A percentile compares a stretch with the other conserved stretches of the same genome.
phyloP scores from a whole-genome alignment of 2,113 vertebrate genomes.

The Camarhynchus parvulus region DNA sequence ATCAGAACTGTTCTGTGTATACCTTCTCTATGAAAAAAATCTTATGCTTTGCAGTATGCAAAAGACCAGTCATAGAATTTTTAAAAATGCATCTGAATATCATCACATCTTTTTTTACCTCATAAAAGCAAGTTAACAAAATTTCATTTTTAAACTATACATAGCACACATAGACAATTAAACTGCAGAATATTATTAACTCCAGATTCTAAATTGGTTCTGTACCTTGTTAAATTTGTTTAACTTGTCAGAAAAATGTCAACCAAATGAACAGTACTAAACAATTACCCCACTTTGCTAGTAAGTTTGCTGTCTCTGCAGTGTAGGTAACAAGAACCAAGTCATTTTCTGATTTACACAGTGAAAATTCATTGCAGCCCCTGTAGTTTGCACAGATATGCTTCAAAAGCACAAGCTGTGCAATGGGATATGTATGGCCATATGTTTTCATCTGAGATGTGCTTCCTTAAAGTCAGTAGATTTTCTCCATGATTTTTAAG shows the following conservation, averaged over 20 bases:
- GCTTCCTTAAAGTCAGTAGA: background rate
- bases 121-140: background rate
- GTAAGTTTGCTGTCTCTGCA: background rate
- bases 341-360: background rate
- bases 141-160: background rate
- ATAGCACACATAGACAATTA: background rate
- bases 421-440: background rate
- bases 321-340: background rate
- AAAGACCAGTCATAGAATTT: background rate
- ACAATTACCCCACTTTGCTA: background rate
- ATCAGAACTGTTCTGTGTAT: background rate
- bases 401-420: background rate
- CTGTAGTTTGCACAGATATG: background rate
- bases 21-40: background rate
- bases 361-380: background rate
- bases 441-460: background rate
- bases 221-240: background rate
- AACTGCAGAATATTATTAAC: background rate
- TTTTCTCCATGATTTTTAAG: background rate
- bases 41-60: background rate
- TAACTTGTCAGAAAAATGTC: background rate
- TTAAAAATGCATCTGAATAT: background rate
- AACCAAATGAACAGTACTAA: background rate
- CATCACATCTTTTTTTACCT: background rate
- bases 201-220: background rate